Percentiles rank a stretch among this genome's conserved stretches.
Evolutionary conservation across 2,797 vertebrate species (phyloP).

Genomic region (Mionectes olivaceus): DNA sequence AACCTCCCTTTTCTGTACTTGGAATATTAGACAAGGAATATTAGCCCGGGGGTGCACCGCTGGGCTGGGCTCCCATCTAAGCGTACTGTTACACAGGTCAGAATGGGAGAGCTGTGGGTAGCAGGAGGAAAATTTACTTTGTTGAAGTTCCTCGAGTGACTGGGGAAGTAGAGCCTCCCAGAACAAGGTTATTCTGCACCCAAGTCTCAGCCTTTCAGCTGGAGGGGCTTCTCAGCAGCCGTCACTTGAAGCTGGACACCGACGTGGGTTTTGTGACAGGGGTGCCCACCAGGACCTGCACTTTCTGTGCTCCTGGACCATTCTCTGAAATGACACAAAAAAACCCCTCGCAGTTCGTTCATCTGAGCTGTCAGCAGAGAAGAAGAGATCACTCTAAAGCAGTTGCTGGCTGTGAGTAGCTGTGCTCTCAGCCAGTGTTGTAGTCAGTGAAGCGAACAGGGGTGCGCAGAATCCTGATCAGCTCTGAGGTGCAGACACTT

Average conservation of each 20-base stretch:
- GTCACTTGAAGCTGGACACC: not conserved
- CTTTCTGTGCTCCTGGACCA: not conserved
- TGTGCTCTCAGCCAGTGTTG: not conserved
- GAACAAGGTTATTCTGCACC: not conserved
- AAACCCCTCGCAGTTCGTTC: not conserved
- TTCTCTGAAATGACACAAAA: not conserved
- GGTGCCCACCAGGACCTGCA: not conserved
- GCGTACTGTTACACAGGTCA: not conserved
- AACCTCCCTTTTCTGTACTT: not conserved
- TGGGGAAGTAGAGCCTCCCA: not conserved
- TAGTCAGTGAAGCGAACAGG: not conserved
- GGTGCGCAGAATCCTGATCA: not conserved
- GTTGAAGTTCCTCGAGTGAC: not conserved
- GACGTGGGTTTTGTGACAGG: not conserved
- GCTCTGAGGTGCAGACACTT: not conserved
- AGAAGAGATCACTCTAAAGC: not conserved
- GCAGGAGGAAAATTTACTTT: not conserved
- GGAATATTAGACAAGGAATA: not conserved
- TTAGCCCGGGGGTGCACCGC: not conserved
- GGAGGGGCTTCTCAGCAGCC: not conserved
- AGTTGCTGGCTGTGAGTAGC: not conserved
- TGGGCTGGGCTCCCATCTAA: not conserved
- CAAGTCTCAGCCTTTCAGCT: not conserved
- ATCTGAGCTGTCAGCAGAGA: not conserved
- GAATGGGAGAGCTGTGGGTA: not conserved